A percentile compares a stretch with the other conserved stretches of the same genome.
phyloP scores from a whole-genome alignment of 2,797 vertebrate genomes.

The Clarias laeviceps region DNA sequence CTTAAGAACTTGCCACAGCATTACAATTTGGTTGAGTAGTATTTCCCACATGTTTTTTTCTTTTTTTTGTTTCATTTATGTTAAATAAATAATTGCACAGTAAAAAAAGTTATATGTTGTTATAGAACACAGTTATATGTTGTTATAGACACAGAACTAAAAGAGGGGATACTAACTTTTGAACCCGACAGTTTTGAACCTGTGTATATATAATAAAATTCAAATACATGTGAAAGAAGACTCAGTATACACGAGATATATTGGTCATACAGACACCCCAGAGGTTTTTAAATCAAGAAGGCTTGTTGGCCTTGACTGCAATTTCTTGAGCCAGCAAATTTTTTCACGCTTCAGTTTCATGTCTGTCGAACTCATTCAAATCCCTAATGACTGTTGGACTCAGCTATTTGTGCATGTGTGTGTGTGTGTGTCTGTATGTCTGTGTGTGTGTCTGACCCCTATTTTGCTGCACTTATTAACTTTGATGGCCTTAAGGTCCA shows the following conservation, averaged over 20 bases:
- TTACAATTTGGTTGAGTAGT: too few relatives aligned
- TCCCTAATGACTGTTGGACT: slow-evolving; percentile 36
- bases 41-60: too few relatives aligned
- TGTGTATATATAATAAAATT: neutral
- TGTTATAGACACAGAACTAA: too few relatives aligned
- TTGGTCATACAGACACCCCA: slow-evolving; percentile 37
- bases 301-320: slow-evolving; percentile 29
- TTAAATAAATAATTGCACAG: too few relatives aligned
- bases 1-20: too few relatives aligned
- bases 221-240: neutral
- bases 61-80: too few relatives aligned
- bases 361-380: slow-evolving; percentile 53
- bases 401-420: slow-evolving; percentile 1
- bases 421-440: slow-evolving; percentile 24
- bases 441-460: slow-evolving; percentile 1
- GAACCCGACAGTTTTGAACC: too few relatives aligned
- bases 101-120: too few relatives aligned
- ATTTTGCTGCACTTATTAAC: slow-evolving; percentile 18
- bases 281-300: slow-evolving; percentile 41
- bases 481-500: slow-evolving; percentile 4
- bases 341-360: slow-evolving; percentile 41
- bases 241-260: slow-evolving; percentile 14
- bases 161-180: too few relatives aligned
- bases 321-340: slow-evolving; percentile 40
- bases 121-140: too few relatives aligned